Conservation (phyloP, 2,888 invertebrate species). For the Anaspis maculata region DNA sequence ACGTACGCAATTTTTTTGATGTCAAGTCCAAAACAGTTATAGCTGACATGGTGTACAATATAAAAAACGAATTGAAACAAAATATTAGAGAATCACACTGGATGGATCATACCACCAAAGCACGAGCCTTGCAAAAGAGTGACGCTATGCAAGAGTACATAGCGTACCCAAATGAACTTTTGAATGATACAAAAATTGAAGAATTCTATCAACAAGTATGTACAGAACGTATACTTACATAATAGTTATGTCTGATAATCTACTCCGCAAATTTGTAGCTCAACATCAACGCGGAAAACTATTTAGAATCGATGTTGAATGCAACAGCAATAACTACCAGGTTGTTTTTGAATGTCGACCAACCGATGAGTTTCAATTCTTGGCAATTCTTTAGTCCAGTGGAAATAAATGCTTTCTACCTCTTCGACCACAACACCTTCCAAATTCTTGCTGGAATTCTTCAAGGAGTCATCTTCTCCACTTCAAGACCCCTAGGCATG, state of each 20-base stretch:
- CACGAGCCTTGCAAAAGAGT: slow-evolving; percentile 18
- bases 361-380: too few species aligned
- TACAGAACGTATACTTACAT: too few species aligned
- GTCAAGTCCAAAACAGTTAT: neutral
- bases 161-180: slow-evolving; percentile 10
- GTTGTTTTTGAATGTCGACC: too few species aligned
- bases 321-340: too few species aligned
- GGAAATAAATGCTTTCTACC: slow-evolving; percentile 53
- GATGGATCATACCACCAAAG: slow-evolving; percentile 23
- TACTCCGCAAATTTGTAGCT: slow-evolving; percentile 1
- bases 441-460: slow-evolving; percentile 74
- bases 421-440: slow-evolving; percentile 47
- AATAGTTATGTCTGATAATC: too few species aligned
- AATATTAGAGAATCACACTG: slow-evolving; percentile 20
- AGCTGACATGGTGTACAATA: neutral
- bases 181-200: slow-evolving; percentile 10
- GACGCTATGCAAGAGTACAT: slow-evolving; percentile 13
- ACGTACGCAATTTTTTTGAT: slow-evolving; percentile 1
- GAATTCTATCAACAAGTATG: slow-evolving; percentile 9
- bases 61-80: slow-evolving; percentile 3
- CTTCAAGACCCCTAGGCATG: slow-evolving; percentile 74
- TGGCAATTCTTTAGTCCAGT: too few species aligned
- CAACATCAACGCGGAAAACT: too few species aligned
- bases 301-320: too few species aligned
- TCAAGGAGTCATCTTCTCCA: slow-evolving; percentile 77